Evolutionary conservation across 2,113 vertebrate genomes (phyloP).

Genomic region (Hirundichthys speculiger): DNA sequence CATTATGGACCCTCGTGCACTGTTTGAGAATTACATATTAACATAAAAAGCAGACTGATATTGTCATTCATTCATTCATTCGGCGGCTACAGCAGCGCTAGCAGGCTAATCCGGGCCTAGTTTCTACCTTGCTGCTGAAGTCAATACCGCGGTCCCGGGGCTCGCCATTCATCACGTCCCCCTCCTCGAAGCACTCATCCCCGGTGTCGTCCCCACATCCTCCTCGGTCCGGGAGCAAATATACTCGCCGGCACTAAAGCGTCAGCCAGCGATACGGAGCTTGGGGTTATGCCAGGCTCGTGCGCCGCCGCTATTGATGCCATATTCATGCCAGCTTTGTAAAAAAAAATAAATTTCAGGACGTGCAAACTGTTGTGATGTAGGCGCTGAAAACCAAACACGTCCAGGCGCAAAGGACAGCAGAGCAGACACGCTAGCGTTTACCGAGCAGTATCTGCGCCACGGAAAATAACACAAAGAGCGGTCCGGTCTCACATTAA

Average conservation of each 20-base stretch:
- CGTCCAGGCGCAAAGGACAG: neutral
- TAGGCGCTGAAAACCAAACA: constrained; percentile 16
- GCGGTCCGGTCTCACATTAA: neutral
- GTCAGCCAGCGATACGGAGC: constrained; percentile 72
- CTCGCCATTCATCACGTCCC: constrained; percentile 85
- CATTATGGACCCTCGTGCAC: fast-evolving
- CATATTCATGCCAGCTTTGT: constrained; percentile 71
- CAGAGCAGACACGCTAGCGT: neutral
- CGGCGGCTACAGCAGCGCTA: constrained; percentile 17
- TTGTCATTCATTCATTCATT: constrained; percentile 52
- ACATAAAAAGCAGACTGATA: constrained; percentile 2
- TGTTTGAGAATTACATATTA: neutral
- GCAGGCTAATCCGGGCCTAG: constrained; percentile 62
- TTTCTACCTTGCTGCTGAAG: constrained; percentile 92
- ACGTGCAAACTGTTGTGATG: constrained; percentile 33
- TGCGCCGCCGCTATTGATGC: constrained; percentile 69
- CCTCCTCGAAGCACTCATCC: constrained; percentile 76
- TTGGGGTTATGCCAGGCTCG: constrained; percentile 69
- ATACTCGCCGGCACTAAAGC: constrained; percentile 90
- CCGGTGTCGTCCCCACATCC: constrained; percentile 78
- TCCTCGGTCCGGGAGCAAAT: constrained; percentile 89
- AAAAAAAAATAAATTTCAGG: constrained; percentile 13
- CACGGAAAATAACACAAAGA: too few species aligned
- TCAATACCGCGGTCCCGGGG: constrained; percentile 83
- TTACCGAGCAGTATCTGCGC: neutral